Evolutionary conservation across 53 echinoderm and acorn worm species (phyloP), one percentile per base, ranked within the genome.

Genomic region (Echinometra lucunter): DNA sequence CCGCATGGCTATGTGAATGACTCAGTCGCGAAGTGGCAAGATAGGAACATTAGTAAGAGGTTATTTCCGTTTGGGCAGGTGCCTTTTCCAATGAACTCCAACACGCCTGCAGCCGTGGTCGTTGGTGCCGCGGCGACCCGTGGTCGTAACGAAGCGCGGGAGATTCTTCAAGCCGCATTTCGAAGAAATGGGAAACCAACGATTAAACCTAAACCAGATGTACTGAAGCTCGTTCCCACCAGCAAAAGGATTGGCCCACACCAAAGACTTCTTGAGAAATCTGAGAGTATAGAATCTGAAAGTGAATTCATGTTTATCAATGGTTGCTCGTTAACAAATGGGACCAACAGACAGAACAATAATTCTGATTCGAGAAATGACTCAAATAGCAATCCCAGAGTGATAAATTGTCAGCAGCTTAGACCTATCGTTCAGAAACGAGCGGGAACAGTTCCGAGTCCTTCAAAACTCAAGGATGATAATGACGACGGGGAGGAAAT

Each of bases 1-100:
- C 95, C 93, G 34, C 96, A 97, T 91, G 96, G 97, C 45, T 97
- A 97, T 63, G 96, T 97, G 49, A 97, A 97, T 55, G 97, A 97
- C 35, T 97, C 97, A 19, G 96, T 97, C 94, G 96, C 96, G 57
- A 97, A 95, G 75, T 95, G 96, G 67, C 96, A 97, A 45, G 95
- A 96, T 44, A 82, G 95, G 91, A 95, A 95, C 44, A 91, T 95
- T 2, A 80, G 57, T 45, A 89, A 93, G 30, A 93, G 95, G 47
- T 67, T 96, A 49, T 94, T 94, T 28, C 96, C 96, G 44, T 95
- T 95, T 47, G 92, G 94, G 25, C 82, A 95, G 47, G 85, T 45
- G 67, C 92, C 94, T 40, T 95, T 97, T 56, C 91, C 96, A 25
- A 95, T 96, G 78, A 95, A 93, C 47, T 88, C 90, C 57, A 97